Conservation (phyloP, 2,113 vertebrate species). For the Solea senegalensis region DNA sequence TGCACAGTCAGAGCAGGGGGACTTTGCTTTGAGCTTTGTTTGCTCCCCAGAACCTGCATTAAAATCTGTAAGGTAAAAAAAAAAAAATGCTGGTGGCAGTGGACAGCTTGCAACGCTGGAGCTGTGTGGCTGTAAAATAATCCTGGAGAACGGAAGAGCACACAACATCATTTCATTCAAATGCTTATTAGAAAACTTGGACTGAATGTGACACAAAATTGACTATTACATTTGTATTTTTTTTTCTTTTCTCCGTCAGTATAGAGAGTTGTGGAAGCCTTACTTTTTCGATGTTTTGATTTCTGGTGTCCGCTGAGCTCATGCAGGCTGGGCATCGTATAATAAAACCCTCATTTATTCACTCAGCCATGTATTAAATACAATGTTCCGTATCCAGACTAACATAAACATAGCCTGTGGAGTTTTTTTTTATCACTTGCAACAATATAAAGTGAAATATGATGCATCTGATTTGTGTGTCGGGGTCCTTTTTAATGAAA, state of each 20-base stretch:
- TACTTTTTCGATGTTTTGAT: too few species aligned
- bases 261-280: too few species aligned
- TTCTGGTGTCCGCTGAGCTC: not conserved
- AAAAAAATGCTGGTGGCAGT: not conserved
- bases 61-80: constrained; percentile 5
- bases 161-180: too few species aligned
- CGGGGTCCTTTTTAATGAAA: not conserved
- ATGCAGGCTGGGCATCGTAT: not conserved
- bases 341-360: not conserved
- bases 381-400: not conserved
- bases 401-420: not conserved
- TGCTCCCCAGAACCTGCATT: constrained; percentile 3
- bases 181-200: too few species aligned
- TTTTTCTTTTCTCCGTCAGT: too few species aligned
- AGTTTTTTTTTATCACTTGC: constrained; percentile 1
- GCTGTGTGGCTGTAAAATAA: not conserved
- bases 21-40: constrained; percentile 25
- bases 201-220: too few species aligned
- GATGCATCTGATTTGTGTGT: not conserved
- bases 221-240: too few species aligned
- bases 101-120: not conserved
- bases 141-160: not conserved
- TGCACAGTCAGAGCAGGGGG: constrained; percentile 12
- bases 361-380: not conserved
- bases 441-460: not conserved